Evolutionary conservation across 2,113 vertebrate genomes (phyloP).

Genomic region (Chionis minor): DNA sequence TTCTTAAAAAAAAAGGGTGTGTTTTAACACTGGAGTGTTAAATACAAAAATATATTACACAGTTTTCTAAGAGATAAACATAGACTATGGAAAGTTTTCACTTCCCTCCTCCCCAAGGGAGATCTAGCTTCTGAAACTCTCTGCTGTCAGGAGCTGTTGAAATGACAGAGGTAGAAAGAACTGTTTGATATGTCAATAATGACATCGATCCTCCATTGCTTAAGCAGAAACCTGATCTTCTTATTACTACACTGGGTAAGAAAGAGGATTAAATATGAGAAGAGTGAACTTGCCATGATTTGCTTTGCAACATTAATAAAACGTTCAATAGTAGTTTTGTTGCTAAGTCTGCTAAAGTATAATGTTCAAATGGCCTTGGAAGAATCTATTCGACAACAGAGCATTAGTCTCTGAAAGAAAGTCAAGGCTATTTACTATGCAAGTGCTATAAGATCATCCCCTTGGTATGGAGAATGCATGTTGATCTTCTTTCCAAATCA

Average conservation of each 20-base stretch:
- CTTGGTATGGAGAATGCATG: background rate
- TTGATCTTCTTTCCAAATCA: slow-evolving; percentile 45
- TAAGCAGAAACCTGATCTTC: slow-evolving; percentile 12
- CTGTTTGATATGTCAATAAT: background rate
- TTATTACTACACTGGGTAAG: background rate
- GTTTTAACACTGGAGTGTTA: background rate
- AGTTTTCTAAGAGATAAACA: background rate
- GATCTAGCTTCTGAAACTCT: background rate
- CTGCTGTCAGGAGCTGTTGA: background rate
- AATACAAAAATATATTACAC: background rate
- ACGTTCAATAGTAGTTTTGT: background rate
- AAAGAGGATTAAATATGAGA: slow-evolving; percentile 33
- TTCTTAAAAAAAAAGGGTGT: background rate
- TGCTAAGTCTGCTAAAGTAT: background rate
- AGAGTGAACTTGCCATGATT: background rate
- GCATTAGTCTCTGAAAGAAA: background rate
- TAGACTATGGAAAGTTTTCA: background rate
- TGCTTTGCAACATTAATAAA: slow-evolving; percentile 23
- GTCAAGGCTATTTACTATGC: slow-evolving; percentile 7
- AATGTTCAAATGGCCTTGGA: background rate
- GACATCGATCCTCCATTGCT: background rate
- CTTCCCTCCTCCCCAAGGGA: background rate
- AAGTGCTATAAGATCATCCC: background rate
- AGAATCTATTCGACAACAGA: background rate
- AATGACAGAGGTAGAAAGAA: background rate